These are phyloP conservation scores for Pentalonia nigronervosa DNA, from an alignment of 1,140 invertebrate species.

Conservation along the genomic window DNA sequence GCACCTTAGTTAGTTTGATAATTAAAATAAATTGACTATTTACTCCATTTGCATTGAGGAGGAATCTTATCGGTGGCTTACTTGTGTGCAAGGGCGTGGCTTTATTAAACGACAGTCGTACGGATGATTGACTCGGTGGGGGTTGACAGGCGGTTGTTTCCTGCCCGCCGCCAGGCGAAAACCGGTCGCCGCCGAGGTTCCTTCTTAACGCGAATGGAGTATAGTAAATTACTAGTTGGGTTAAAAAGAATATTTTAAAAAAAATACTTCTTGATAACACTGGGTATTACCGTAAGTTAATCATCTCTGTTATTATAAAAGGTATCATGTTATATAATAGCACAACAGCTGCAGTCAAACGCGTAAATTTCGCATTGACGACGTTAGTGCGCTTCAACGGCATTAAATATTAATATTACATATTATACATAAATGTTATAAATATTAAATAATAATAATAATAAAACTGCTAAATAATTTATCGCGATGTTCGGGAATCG, in stretches of 20 bases:
- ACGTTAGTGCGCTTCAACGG: not conserved
- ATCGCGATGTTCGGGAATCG: conserved; percentile 20
- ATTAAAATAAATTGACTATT: not conserved
- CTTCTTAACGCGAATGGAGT: not conserved
- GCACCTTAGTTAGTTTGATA: not conserved
- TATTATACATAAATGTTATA: not conserved
- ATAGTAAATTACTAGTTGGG: not conserved
- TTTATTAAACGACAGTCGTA: not conserved
- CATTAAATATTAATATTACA: not conserved
- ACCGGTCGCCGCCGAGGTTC: not conserved
- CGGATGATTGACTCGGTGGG: not conserved
- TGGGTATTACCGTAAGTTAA: too few species aligned
- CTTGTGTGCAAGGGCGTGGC: not conserved
- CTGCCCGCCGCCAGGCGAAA: not conserved
- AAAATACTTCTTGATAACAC: not conserved
- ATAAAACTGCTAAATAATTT: conserved; percentile 52
- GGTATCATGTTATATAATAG: too few species aligned
- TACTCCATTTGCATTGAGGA: not conserved
- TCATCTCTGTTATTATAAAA: not conserved
- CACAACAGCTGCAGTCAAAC: not conserved
- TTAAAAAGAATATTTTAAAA: not conserved
- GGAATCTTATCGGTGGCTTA: not conserved
- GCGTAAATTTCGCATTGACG: not conserved
- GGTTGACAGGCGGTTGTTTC: not conserved
- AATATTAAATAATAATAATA: conserved; percentile 26